phyloP scores from a whole-genome alignment of 2,797 vertebrate species.

The Eulemur mongoz region DNA sequence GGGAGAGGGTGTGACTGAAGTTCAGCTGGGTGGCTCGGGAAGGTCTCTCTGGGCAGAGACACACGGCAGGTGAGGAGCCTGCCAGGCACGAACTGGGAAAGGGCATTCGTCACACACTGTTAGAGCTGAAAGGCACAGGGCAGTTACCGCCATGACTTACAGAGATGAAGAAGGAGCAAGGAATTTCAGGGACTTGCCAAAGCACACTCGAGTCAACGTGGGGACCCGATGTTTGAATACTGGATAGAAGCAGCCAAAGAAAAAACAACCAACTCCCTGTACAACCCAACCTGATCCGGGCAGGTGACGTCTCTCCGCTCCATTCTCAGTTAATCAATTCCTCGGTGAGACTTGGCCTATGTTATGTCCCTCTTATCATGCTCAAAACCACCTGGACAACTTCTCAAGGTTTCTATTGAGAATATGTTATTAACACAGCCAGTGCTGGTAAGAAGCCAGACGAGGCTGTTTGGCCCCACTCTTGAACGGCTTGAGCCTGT shows the following conservation, averaged over 20 bases:
- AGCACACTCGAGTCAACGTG: background rate
- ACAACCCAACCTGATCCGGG: background rate
- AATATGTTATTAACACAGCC: background rate
- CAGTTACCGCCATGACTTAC: background rate
- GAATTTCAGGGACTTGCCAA: background rate
- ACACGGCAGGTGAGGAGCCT: background rate
- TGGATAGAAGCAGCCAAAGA: background rate
- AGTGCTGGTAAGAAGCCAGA: background rate
- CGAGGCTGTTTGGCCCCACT: background rate
- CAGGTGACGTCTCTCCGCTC: background rate
- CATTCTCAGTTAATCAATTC: background rate
- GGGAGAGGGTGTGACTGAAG: fast-evolving
- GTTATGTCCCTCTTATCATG: background rate
- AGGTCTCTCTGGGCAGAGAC: background rate
- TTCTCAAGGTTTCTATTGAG: background rate
- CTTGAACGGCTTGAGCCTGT: background rate
- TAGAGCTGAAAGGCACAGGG: background rate
- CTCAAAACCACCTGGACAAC: background rate
- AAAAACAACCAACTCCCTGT: background rate
- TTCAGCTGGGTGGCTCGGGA: background rate
- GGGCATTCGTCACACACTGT: background rate
- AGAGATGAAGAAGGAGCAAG: background rate
- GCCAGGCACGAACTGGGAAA: background rate
- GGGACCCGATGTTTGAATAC: background rate
- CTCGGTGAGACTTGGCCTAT: background rate